A percentile compares a stretch with the other conserved stretches of the same genome.
phyloP scores from a whole-genome alignment of 2,888 invertebrate genomes.

The Eupithecia subumbrata region DNA sequence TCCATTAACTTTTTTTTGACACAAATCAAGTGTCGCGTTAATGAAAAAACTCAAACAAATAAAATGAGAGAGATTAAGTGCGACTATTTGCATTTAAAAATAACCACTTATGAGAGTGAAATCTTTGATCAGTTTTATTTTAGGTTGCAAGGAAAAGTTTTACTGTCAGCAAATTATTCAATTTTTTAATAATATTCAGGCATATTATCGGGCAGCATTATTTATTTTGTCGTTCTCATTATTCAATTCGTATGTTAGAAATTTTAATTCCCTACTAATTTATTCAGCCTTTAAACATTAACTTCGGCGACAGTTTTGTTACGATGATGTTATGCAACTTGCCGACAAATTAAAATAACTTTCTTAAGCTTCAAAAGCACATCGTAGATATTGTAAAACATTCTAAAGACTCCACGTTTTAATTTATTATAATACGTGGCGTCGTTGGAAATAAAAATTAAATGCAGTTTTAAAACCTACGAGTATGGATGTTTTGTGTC shows the following conservation, averaged over 20 bases:
- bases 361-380: neutral
- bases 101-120: neutral
- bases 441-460: neutral
- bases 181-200: neutral
- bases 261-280: neutral
- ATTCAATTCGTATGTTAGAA: neutral
- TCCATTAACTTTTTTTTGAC: constrained; percentile 44
- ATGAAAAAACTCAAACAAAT: constrained; percentile 29
- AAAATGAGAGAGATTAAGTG: constrained; percentile 33
- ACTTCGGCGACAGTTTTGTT: neutral
- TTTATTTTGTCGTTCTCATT: neutral
- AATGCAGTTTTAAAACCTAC: neutral
- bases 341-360: neutral
- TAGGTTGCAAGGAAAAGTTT: neutral
- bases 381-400: neutral
- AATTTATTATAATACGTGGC: neutral
- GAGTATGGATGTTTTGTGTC: constrained; percentile 30
- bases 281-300: neutral
- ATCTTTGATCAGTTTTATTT: neutral
- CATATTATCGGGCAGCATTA: too few relatives aligned
- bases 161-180: neutral
- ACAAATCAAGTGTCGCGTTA: constrained; percentile 42
- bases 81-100: constrained; percentile 36
- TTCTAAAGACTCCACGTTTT: neutral
- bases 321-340: neutral